Conservation (phyloP, 2,113 vertebrate genomes). For the Tragelaphus scriptus region DNA sequence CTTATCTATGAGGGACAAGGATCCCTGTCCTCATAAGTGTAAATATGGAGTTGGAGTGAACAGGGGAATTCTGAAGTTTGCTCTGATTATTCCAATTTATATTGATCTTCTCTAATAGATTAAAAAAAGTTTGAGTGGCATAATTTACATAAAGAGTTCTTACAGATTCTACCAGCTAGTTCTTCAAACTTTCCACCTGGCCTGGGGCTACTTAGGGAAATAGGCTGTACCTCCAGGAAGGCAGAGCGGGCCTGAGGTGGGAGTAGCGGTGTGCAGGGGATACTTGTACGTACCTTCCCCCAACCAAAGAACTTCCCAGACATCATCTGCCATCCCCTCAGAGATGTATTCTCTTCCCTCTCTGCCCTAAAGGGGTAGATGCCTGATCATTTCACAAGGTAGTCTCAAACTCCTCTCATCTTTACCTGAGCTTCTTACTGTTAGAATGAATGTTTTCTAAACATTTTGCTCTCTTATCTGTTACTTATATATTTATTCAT, state of each 20-base stretch:
- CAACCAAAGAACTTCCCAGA: not conserved
- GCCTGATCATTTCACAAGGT: not conserved
- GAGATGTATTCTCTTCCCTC: not conserved
- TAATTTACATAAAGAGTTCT: not conserved
- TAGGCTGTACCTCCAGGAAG: not conserved
- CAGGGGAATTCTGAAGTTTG: not conserved
- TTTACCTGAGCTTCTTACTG: not conserved
- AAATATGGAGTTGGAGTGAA: not conserved
- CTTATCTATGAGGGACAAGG: not conserved
- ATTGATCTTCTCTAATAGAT: not conserved
- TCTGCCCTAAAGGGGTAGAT: not conserved
- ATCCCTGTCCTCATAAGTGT: not conserved
- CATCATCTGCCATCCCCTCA: accelerated
- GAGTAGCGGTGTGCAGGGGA: not conserved
- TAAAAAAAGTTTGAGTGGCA: not conserved
- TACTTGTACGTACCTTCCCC: not conserved
- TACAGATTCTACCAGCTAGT: not conserved
- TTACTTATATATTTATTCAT: not conserved
- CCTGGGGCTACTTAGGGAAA: not conserved
- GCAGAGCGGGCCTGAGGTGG: not conserved
- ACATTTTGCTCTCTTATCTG: not conserved
- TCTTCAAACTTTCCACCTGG: not conserved
- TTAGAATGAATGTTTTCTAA: not conserved
- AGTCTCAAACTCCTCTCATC: not conserved
- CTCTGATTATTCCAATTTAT: not conserved